Conservation (phyloP, 1,140 invertebrate genomes). For the Sarcophaga bullata region DNA sequence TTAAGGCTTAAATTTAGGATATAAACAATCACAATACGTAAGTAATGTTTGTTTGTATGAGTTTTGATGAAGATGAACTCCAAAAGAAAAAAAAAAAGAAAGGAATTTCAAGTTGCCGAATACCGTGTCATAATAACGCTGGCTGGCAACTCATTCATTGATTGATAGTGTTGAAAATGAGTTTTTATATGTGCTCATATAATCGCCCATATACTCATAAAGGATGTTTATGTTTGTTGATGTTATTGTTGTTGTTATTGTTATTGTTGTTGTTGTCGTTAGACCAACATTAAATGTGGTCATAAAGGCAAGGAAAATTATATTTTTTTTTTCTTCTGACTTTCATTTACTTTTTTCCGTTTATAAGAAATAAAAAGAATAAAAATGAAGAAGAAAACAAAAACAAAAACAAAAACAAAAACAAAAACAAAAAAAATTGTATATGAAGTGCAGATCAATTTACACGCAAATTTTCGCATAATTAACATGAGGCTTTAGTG, state of each 20-base stretch:
- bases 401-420: background rate
- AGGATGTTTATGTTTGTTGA: no score
- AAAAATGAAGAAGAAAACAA: no score
- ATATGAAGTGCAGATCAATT: conserved; percentile 27
- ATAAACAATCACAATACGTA: background rate
- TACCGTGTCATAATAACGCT: conserved; percentile 21
- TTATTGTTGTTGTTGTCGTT: background rate
- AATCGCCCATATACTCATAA: no score
- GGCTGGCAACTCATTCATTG: background rate
- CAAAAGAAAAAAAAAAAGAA: background rate
- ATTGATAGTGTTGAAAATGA: conserved; percentile 40
- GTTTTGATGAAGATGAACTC: background rate
- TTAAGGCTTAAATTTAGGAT: conserved; percentile 23
- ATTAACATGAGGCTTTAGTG: background rate
- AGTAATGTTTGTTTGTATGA: no score
- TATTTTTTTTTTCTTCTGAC: no score
- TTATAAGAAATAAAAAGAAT: background rate
- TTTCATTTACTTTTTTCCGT: no score
- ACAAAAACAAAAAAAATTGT: background rate
- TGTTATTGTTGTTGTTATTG: no score
- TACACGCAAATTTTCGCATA: conserved; percentile 36
- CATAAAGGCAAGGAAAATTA: background rate
- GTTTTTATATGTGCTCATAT: background rate
- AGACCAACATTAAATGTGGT: background rate
- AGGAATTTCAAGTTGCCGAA: background rate